Evolutionary conservation across 2,888 invertebrate genomes (phyloP).

Genomic region (Stenichneumon culpator): DNA sequence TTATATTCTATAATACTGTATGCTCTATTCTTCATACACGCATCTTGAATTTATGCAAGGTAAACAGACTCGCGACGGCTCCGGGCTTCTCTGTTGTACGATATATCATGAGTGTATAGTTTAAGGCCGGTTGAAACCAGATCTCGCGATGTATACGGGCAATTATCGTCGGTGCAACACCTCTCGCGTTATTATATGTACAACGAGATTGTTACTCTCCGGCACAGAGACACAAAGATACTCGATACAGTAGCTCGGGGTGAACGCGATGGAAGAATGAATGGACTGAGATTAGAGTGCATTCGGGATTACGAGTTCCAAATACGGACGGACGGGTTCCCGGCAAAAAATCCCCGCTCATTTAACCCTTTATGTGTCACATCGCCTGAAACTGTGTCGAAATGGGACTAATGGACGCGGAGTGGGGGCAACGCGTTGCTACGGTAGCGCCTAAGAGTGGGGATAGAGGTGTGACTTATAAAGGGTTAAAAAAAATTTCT

Average conservation of each 20-base stretch:
- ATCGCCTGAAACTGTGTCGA: no score
- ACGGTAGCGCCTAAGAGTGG: no score
- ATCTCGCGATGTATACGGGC: slow-evolving; percentile 53
- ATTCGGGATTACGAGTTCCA: not conserved
- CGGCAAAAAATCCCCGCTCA: not conserved
- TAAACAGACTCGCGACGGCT: slow-evolving; percentile 66
- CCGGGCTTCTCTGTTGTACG: not conserved
- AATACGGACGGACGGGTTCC: not conserved
- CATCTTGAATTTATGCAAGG: slow-evolving; percentile 69
- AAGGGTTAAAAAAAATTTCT: not conserved
- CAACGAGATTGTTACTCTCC: slow-evolving; percentile 15
- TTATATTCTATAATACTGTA: not conserved
- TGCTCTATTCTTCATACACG: slow-evolving; percentile 31
- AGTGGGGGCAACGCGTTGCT: no score
- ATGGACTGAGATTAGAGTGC: slow-evolving; percentile 27
- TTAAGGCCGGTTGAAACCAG: slow-evolving; percentile 64
- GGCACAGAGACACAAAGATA: not conserved
- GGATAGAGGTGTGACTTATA: no score
- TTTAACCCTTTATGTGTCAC: no score
- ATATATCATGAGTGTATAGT: slow-evolving; percentile 8
- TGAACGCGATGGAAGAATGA: slow-evolving; percentile 29
- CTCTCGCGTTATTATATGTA: slow-evolving; percentile 33
- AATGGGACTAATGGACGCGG: no score
- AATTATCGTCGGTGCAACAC: slow-evolving; percentile 65
- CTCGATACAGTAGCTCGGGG: slow-evolving; percentile 43